phyloP scores from a whole-genome alignment of 2,888 invertebrate species.

The Rhodophaea formosa region DNA sequence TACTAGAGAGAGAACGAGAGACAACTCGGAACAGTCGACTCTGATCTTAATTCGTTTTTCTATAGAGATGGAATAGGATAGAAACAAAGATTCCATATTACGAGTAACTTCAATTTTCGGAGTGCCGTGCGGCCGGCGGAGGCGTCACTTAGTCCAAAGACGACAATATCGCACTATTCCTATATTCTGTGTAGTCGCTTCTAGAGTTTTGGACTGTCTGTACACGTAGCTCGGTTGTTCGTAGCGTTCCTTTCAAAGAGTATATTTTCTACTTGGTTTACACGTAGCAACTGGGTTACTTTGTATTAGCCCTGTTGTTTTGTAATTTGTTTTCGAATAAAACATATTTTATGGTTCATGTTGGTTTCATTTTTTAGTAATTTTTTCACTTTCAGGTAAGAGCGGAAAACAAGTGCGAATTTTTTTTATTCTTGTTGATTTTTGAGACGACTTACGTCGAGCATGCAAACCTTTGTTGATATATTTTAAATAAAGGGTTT shows the following conservation, averaged over 20 bases:
- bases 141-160: conserved; percentile 48
- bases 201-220: conserved; percentile 21
- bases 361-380: conserved; percentile 28
- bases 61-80: too few species aligned
- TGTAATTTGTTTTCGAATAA: conserved; percentile 61
- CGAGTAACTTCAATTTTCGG: too few species aligned
- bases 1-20: too few species aligned
- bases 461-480: too few species aligned
- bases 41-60: too few species aligned
- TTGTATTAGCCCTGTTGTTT: conserved; percentile 29
- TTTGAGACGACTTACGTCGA: too few species aligned
- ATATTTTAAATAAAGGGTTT: too few species aligned
- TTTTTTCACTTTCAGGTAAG: background rate
- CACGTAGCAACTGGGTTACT: conserved; percentile 22
- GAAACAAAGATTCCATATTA: too few species aligned
- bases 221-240: conserved; percentile 12
- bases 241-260: conserved; percentile 8
- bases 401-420: too few species aligned
- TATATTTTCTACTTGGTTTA: conserved; percentile 28
- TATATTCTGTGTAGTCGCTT: conserved; percentile 47
- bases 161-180: conserved; percentile 65
- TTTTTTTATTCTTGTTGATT: too few species aligned
- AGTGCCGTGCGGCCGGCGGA: background rate
- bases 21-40: too few species aligned
- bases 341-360: conserved; percentile 57